phyloP scores from a whole-genome alignment of 2,797 vertebrate species.

The Manis crassicaudata region DNA sequence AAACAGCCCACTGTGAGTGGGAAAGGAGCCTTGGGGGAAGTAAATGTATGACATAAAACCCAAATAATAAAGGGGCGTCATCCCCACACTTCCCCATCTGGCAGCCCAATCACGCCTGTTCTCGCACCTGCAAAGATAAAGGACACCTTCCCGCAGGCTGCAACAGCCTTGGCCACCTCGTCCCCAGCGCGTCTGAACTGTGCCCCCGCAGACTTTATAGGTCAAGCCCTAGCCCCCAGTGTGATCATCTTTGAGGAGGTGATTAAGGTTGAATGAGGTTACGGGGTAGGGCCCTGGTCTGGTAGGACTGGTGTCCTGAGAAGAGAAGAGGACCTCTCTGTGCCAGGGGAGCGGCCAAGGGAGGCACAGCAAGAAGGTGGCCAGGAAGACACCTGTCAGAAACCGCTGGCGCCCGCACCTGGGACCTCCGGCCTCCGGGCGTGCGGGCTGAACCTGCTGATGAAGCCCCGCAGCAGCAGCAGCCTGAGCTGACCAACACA shows the following conservation, averaged over 20 bases:
- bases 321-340: background rate
- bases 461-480: background rate
- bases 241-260: background rate
- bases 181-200: background rate
- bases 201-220: background rate
- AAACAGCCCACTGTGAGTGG: background rate
- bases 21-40: background rate
- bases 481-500: background rate
- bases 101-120: background rate
- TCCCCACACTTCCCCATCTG: background rate
- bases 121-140: background rate
- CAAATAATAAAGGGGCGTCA: background rate
- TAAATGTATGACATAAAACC: background rate
- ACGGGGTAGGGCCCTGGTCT: background rate
- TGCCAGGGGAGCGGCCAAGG: background rate
- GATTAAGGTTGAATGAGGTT: background rate
- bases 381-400: background rate
- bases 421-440: background rate
- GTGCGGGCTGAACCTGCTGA: background rate
- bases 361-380: background rate
- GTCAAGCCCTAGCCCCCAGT: background rate
- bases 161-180: background rate
- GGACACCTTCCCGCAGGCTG: background rate
- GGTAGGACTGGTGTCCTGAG: background rate
- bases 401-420: background rate